These are phyloP conservation scores for Silurus aristotelis DNA, from an alignment of 2,797 vertebrate species.

Conservation along the genomic window DNA sequence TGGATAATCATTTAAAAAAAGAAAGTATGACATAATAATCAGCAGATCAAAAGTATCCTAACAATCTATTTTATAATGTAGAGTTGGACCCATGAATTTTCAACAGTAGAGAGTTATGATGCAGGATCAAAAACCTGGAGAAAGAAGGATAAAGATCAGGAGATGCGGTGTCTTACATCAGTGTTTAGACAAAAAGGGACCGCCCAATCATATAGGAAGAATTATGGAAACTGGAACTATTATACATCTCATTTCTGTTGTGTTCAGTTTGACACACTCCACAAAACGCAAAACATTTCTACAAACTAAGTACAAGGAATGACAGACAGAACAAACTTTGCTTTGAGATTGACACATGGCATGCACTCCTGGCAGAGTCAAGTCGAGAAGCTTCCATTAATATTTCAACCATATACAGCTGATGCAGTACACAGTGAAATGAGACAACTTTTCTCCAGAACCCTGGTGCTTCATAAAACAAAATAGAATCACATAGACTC, in stretches of 20 bases:
- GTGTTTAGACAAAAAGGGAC: slow-evolving; percentile 26
- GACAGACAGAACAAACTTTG: background rate
- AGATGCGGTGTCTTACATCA: background rate
- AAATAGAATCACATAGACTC: too few species aligned
- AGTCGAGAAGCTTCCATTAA: too few species aligned
- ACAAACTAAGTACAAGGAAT: background rate
- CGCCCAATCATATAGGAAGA: background rate
- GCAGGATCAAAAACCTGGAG: background rate
- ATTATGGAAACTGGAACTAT: background rate
- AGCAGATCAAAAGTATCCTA: background rate
- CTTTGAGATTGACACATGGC: background rate
- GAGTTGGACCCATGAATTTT: slow-evolving; percentile 4
- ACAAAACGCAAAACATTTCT: background rate
- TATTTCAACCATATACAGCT: too few species aligned
- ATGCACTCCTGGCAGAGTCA: too few species aligned
- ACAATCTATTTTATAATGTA: background rate
- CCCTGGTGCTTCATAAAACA: too few species aligned
- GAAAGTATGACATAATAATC: slow-evolving; percentile 7
- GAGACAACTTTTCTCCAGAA: too few species aligned
- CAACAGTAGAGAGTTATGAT: background rate
- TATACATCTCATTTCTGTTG: background rate
- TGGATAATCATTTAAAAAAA: slow-evolving; percentile 1
- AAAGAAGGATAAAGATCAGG: background rate
- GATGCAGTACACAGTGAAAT: too few species aligned
- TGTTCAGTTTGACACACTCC: background rate